These are phyloP conservation scores for Periophthalmus modestus DNA, from an alignment of 2,113 vertebrate genomes.

Conservation along the genomic window DNA sequence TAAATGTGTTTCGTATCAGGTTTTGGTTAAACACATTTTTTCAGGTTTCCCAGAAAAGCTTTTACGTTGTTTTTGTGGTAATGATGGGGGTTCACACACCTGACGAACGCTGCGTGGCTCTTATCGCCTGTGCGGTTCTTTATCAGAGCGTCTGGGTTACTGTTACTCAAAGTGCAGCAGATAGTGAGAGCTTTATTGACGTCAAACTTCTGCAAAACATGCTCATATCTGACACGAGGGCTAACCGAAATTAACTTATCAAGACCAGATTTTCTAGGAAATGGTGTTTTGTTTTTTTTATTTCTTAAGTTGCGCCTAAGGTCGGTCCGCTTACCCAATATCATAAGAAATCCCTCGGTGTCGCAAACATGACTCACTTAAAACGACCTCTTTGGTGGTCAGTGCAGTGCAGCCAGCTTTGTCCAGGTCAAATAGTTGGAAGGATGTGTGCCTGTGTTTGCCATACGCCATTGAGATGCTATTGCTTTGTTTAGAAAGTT, in stretches of 20 bases:
- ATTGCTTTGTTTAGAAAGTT: background rate
- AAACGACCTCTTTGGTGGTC: conserved; percentile 63
- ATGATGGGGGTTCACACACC: conserved; percentile 28
- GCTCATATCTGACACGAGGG: conserved; percentile 42
- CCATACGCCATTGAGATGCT: conserved; percentile 19
- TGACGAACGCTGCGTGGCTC: conserved; percentile 12
- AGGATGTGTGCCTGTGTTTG: conserved; percentile 45
- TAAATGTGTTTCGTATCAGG: conserved; percentile 48
- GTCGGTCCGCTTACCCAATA: conserved; percentile 51
- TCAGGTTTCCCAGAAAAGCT: conserved; percentile 23
- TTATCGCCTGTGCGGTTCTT: conserved; percentile 28
- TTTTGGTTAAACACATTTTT: conserved; percentile 35
- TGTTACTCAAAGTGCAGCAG: conserved; percentile 56
- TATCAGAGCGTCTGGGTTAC: conserved; percentile 36
- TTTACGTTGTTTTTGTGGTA: conserved; percentile 34
- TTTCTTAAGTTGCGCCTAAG: conserved; percentile 54
- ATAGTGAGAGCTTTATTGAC: conserved; percentile 58
- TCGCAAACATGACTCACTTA: conserved; percentile 50
- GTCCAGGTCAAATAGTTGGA: conserved; percentile 66
- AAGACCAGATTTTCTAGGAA: conserved; percentile 32
- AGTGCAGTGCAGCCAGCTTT: conserved; percentile 23
- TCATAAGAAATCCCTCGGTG: conserved; percentile 51
- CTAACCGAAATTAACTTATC: conserved; percentile 31
- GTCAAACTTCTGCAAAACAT: conserved; percentile 59
- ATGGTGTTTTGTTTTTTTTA: conserved; percentile 27